A percentile compares a stretch with the other conserved stretches of the same genome.
These are phyloP conservation scores for Portevinia maculata DNA, from an alignment of 2,888 invertebrate genomes.

Conservation along the genomic window DNA sequence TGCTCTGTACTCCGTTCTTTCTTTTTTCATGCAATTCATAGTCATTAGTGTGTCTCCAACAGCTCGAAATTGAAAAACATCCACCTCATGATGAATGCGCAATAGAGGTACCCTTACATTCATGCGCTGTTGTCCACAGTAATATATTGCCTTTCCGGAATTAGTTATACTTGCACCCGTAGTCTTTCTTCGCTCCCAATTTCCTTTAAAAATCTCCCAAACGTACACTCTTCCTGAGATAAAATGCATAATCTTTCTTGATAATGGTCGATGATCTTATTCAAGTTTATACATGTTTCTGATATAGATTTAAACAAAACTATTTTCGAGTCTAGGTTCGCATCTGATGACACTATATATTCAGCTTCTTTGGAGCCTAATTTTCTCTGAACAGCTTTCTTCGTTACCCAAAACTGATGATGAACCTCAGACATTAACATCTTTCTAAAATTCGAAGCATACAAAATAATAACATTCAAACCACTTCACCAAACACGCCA, in stretches of 20 bases:
- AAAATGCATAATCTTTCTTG: slow-evolving; percentile 96
- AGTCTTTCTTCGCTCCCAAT: slow-evolving; percentile 93
- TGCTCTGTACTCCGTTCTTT: slow-evolving; percentile 97
- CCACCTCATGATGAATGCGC: slow-evolving; percentile 96
- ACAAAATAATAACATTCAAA: no score
- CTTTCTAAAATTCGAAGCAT: no score
- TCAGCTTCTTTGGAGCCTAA: slow-evolving; percentile 98
- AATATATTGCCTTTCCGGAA: slow-evolving; percentile 94
- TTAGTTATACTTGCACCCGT: slow-evolving; percentile 92
- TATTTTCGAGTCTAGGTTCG: slow-evolving; percentile 96
- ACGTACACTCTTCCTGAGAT: slow-evolving; percentile 97
- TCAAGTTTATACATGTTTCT: slow-evolving; percentile 93
- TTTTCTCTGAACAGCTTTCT: slow-evolving; percentile 96
- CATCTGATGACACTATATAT: slow-evolving; percentile 97
- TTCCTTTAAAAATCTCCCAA: slow-evolving; percentile 97
- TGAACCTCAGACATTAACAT: slow-evolving; percentile 88
- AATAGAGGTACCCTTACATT: slow-evolving; percentile 93
- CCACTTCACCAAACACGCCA: no score
- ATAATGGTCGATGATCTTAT: slow-evolving; percentile 95
- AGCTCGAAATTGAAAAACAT: slow-evolving; percentile 97
- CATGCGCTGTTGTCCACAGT: slow-evolving; percentile 95
- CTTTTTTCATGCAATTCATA: slow-evolving; percentile 96
- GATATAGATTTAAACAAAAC: slow-evolving; percentile 93
- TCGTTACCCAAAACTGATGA: slow-evolving; percentile 99
- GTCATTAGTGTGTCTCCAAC: slow-evolving; percentile 96